Evolutionary conservation across 2,888 invertebrate species (phyloP), one percentile per base, ranked within the genome.

Genomic region (Acheta domesticus): DNA sequence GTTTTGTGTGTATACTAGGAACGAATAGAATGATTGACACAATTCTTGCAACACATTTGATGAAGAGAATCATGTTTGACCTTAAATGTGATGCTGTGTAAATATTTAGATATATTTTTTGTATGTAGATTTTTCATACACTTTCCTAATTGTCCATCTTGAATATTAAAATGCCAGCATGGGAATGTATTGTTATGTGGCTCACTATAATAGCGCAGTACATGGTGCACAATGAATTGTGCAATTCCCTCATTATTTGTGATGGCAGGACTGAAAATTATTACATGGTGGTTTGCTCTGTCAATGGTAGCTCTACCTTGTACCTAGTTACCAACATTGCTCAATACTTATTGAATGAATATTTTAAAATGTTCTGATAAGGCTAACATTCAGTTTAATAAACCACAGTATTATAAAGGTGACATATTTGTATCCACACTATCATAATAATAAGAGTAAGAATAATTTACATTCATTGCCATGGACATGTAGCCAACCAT

Each of bases 1-100:
- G n/a, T 5, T 62, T 62, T 16, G n/a, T 62, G 14, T 62, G n/a
- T n/a, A 4, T 62, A 62, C 11, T n/a, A 62, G 62, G 62, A n/a
- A 62, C n/a, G n/a, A 19, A 19, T 62, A 62, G 62, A 62, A 62
- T 62, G 62, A 62, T 19, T 62, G 62, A 62, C n/a, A 62, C 62
- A 62, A 62, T 62, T 62, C 62, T 62, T 62, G 62, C 62, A 62
- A 62, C 62, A 62, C 62, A 62, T 62, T 62, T 62, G 62, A 62
- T 19, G 14, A 62, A 62, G 62, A 62, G n/a, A 62, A 62, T 62
- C 62, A 62, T 62, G n/a, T 62, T 62, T 62, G 16, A 62, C 62
- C 62, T 62, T 62, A 62, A 62, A 62, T 62, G 62, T 62, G 62
- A 62, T 62, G 62, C 62, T 62, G 62, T 62, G 62, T 62, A 62